Evolutionary conservation across 2,797 vertebrate species (phyloP), one percentile per base, ranked within the genome.

Genomic region (Acanthopagrus latus): DNA sequence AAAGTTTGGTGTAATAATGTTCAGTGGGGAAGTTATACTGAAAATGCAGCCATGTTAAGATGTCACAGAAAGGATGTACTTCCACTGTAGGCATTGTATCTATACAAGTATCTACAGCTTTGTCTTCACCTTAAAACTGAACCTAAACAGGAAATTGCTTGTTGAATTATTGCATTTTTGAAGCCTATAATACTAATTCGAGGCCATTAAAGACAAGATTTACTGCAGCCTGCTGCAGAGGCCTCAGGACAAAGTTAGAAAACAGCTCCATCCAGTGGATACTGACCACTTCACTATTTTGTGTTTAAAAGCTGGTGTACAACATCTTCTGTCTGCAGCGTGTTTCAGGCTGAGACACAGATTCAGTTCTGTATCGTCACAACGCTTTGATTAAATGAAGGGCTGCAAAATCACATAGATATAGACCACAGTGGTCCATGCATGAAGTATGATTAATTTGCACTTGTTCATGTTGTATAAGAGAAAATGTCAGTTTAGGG

Each of bases 251-350:
- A 17, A 60, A 33, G 58, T 74, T 3, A 60, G 52, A 29, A 73
- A 82, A 80, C 46, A 74, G 54, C 78, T 29, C 71, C 71, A 78
- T 46, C 73, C 21, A 77, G 58, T 81, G 78, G 63, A 58, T 23
- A n/a, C 29, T 71, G 47, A 54, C 3, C 2, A 3, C 16, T 3
- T 12, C 5, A 29, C 17, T 56, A 1, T 54, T 47, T 21, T 18
- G 21, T 38, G n/a, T 60, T 38, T 21, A 20, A 43, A n/a, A 44
- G 18, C 18, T 77, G 4, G n/a, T 33, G 25, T 20, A n/a, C 5
- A 21, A 25, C 55, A 47, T 43, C 16, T 57, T 25, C 21, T 38
- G 6, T 21, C 33, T 33, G 18, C 5, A 17, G 5, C 29, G 16
- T 14, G n/a, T 50, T 64, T 55, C 1, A 54, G 23, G 20, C 2